Base-by-base conservation (phyloP, 2,113 vertebrate genomes). In the Ageneiosus marmoratus region DNA sequence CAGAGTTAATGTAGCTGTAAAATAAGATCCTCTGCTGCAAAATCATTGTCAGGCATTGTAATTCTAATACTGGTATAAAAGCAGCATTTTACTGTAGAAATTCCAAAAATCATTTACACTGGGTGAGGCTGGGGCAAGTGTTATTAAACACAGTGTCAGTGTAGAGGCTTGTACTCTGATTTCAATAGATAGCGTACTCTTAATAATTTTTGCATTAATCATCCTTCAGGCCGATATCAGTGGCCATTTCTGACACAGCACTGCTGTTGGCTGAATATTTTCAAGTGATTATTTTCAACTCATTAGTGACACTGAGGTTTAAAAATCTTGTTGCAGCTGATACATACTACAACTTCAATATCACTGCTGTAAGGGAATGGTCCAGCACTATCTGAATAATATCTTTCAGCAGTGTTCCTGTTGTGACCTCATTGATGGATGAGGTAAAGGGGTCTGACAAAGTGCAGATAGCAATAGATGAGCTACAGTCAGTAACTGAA, bases 381-480 rank as follows among this genome's bases (percentile, higher is more conserved):
- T 20, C 46, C 73, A 75, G 27, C 72, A 41, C 37, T 41, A 32
- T 74, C 48, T 46, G 9, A 51, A 74, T 74, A 29, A 74, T 74
- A 22, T 75, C 27, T 53, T 29, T 29, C 18, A 37, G 51, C 50
- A 55, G 51, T 34, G 73, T 29, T 22, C 50, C 4, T 24, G 50
- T 37, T 37, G 29, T 76, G 50, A 18, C 10, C 27, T 51, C 16
- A 75, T 11, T 53, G 27, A 32, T 20, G 22, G 48, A 51, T 75
- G 27, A 51, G 18, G 48, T 53, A 53, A 53, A 53, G 48, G 67
- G 13, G 72, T 74, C 69, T 73, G 37, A 70, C 7, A 76, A 76
- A 76, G 73, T 76, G 29, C 50, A 37, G 29, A 55, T 37, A 76
- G 27, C 48, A 75, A 0, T 48, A 75, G 27, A 75, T 53, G 72